Evolutionary conservation across 2,797 vertebrate genomes (phyloP), one percentile per base, ranked within the genome.

Genomic region (Tenualosa thibaudeaui): DNA sequence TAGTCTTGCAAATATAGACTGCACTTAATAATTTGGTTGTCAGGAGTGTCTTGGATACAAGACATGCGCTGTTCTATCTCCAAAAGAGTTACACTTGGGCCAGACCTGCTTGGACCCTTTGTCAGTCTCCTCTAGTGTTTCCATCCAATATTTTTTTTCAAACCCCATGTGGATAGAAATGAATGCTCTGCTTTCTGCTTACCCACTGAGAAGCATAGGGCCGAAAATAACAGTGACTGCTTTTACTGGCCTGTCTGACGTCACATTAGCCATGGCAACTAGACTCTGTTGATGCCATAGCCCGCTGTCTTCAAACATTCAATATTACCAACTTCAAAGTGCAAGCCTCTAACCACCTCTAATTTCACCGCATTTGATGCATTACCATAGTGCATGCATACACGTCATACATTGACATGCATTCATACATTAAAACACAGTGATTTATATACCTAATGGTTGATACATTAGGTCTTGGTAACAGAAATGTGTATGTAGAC

Each of bases 231-330:
- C 88, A 87, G 87, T 75, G 83, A 87, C 82, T 0, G 60, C 82
- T 78, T 86, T 60, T 86, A 89, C 90, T 84, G 89, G 90, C 88
- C 86, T 65, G 87, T 81, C 82, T 89, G 87, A 93, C 91, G 90
- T 94, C 93, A 94, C 89, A 89, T 90, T 88, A 94, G 90, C 93
- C 94, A 95, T 94, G 93, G 93, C 92, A 95, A 96, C 95, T 84
- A 24, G 88, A 86, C 91, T 90, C 89, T 88, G 88, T 89, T 90
- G 88, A 89, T 88, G 85, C 93, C 89, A 90, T 84, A 86, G 81
- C 84, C 87, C 88, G 90, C 91, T 91, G 90, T 88, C 88, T 89
- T 93, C 90, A 91, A 92, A 92, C 90, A 84, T 89, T 90, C 90
- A 85, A 87, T 86, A 90, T 92, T 86, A 91, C 92, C 91, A 91